These are phyloP conservation scores for Xanthostigma xanthostigma DNA, from an alignment of 2,888 invertebrate genomes.

Conservation along the genomic window DNA sequence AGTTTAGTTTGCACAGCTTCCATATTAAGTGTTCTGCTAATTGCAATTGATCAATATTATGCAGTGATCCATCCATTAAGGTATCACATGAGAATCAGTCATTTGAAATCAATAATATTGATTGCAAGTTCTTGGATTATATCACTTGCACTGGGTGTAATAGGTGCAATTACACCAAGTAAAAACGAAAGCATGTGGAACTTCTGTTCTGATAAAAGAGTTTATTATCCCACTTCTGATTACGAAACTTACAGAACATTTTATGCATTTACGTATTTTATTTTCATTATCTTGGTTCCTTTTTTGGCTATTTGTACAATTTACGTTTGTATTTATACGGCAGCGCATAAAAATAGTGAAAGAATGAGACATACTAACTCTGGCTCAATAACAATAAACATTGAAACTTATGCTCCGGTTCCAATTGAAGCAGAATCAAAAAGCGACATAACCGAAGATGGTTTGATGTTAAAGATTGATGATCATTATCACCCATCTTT, in stretches of 20 bases:
- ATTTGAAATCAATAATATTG: constrained; percentile 31
- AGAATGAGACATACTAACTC: constrained; percentile 31
- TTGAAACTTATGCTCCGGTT: constrained; percentile 29
- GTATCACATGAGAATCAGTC: constrained; percentile 41
- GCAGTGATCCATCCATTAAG: constrained; percentile 49
- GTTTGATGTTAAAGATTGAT: constrained; percentile 4
- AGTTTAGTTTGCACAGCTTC: constrained; percentile 41
- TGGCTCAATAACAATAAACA: constrained; percentile 36
- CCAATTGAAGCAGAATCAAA: constrained; percentile 17
- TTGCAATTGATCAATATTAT: constrained; percentile 48
- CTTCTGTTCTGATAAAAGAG: constrained; percentile 20
- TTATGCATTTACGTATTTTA: constrained; percentile 30
- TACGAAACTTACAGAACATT: constrained; percentile 26
- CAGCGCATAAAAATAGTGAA: constrained; percentile 57
- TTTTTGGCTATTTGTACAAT: constrained; percentile 53
- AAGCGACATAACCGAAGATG: constrained; percentile 2
- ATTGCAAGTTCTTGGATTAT: constrained; percentile 34
- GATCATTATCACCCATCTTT: constrained; percentile 3
- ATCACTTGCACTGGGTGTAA: constrained; percentile 27
- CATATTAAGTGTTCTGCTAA: constrained; percentile 43
- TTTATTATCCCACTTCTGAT: constrained; percentile 10
- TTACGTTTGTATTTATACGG: constrained; percentile 59
- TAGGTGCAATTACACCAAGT: constrained; percentile 31
- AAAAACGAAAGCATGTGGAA: constrained; percentile 30
- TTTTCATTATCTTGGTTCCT: constrained; percentile 34